Evolutionary conservation across 2,888 invertebrate species (phyloP), one percentile per base, ranked within the genome.

Genomic region (Elegia similella): DNA sequence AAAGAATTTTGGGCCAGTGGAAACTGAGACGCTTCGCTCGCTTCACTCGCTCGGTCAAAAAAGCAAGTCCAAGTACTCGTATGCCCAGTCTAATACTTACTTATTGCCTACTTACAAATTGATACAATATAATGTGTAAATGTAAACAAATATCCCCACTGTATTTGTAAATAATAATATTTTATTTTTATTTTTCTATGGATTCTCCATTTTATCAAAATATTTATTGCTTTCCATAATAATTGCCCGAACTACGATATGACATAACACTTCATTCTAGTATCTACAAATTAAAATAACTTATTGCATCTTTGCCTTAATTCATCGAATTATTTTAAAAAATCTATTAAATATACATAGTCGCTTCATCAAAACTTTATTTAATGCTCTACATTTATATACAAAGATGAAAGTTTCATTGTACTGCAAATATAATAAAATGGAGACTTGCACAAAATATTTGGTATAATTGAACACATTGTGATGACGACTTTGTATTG

Each of bases 391-490:
- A 72, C 73, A 64, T 67, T 70, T 76, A 76, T 80, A 74, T 78
- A 80, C 78, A 80, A 69, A 74, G 66, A 70, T 71, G 67, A 64
- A 66, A 63, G 66, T 48, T 70, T 68, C 59, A 75, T 72, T 74
- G 69, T 69, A 73, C 70, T 72, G 72, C 62, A 71, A 70, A 68
- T 72, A 70, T 70, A 73, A 69, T 67, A 73, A 76, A 75, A 71
- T 69, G 68, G 72, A 69, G 75, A 72, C 66, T 80, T 80, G 80
- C 81, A 80, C 72, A 75, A 72, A 78, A 78, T 82, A 86, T 88
- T 89, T 89, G 88, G 88, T 87, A 82, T 80, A 73, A 78, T 73
- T 86, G 88, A 88, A 89, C 88, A 87, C 87, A 88, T 85, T 85
- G 86, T 84, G 88, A 87, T 88, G 86, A 79, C 71, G 67, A 66